Base-by-base conservation (phyloP, 2,888 invertebrate species). In the Sinodicranocentrus sp. region DNA sequence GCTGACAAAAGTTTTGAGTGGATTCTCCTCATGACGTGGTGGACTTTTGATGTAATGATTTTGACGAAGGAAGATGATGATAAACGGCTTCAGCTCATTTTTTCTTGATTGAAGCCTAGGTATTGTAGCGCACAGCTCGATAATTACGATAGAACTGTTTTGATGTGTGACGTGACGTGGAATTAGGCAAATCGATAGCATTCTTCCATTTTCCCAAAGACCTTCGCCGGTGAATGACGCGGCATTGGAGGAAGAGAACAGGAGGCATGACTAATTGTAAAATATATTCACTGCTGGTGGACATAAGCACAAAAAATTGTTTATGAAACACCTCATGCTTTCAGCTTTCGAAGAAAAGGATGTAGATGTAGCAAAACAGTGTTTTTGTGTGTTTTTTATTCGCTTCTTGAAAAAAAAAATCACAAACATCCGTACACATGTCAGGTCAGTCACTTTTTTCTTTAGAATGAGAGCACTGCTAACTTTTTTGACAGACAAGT, bases 251-350 rank as follows among this genome's bases (percentile, higher is more conserved):
- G 19, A 57, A 57, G 21, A 57, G 21, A 57, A 21, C 57, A 23
- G 57, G 15, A 57, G 57, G 57, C 5, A 15, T 76, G 76, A 25
- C 70, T 78, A 78, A 78, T 78, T 78, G 78, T 78, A 70, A 78
- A 78, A 70, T 78, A 78, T 77, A 68, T 67, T 77, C 65, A 65
- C 48, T 26, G 75, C 21, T 44, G 17, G 28, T 48, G 54, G 76
- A 76, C 76, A 76, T 28, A 54, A 25, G 15, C 1, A 33, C 15
- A 61, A 33, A 61, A 33, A 61, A 61, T 10, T 23, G 48, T 61
- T 26, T 61, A 33, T 61, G 61, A 61, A 61, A 17, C 33, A 61
- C 17, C 21, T 57, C 57, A 6, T 57, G 33, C 33, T 33, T 33
- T 33, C n/a, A n/a, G n/a, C n/a, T 13, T 8, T 39, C 39, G 13